A percentile compares a stretch with the other conserved stretches of the same genome.
These are phyloP conservation scores for Silurus glanis DNA, from an alignment of 2,113 vertebrate genomes.

Conservation along the genomic window DNA sequence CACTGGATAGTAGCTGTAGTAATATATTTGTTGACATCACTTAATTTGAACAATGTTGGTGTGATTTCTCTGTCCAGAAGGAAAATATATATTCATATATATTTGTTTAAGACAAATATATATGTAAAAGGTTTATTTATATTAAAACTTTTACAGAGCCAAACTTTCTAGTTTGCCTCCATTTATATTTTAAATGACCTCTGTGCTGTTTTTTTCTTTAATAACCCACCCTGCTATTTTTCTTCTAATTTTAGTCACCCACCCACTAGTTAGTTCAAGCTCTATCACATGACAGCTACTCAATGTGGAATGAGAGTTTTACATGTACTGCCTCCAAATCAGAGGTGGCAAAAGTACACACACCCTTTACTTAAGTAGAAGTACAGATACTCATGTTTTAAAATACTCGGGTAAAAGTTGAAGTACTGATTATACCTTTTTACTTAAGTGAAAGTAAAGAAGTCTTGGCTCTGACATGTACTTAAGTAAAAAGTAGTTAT, in stretches of 20 bases:
- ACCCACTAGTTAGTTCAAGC: not conserved
- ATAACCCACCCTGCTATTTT: not conserved
- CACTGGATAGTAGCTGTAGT: not conserved
- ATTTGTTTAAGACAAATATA: not conserved
- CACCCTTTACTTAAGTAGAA: no score
- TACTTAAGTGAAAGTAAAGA: no score
- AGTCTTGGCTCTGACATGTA: no score
- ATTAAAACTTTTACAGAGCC: not conserved
- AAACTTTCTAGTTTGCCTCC: not conserved
- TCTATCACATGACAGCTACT: not conserved
- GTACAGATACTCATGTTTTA: no score
- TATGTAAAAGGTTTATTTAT: not conserved
- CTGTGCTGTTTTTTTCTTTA: not conserved
- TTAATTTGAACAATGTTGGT: not conserved
- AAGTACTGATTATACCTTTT: no score
- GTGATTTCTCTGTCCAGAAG: not conserved
- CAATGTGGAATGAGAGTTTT: not conserved
- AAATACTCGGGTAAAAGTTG: no score
- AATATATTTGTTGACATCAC: not conserved
- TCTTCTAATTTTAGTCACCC: not conserved
- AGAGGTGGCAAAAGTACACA: no score
- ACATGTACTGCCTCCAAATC: not conserved
- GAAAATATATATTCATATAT: not conserved
- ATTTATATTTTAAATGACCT: constrained; percentile 10
- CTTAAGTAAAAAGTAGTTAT: no score